Conservation (phyloP, 2,888 invertebrate species). For the Automeris io region DNA sequence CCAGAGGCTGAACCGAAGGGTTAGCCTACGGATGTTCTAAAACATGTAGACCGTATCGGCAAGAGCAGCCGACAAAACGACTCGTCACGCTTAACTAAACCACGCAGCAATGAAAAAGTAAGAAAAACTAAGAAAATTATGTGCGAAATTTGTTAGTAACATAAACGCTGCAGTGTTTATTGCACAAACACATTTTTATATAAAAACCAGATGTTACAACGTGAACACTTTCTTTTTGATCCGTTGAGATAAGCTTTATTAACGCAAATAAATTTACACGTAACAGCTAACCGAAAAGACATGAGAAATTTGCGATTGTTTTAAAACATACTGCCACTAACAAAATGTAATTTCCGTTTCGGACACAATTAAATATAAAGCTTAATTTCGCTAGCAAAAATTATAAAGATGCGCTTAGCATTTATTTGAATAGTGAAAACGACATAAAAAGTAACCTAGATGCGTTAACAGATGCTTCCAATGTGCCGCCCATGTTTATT, state of each 20-base stretch:
- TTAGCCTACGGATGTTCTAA: slow-evolving; percentile 51
- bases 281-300: slow-evolving; percentile 22
- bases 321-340: slow-evolving; percentile 18
- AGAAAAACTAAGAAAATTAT: slow-evolving; percentile 36
- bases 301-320: slow-evolving; percentile 24
- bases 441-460: slow-evolving; percentile 56
- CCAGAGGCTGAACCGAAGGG: slow-evolving; percentile 50
- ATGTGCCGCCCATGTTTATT: slow-evolving; percentile 30
- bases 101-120: slow-evolving; percentile 52
- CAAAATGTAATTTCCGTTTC: slow-evolving; percentile 24
- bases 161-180: slow-evolving; percentile 21
- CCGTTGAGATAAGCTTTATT: slow-evolving; percentile 21
- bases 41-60: slow-evolving; percentile 71
- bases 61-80: slow-evolving; percentile 64
- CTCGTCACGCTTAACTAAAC: slow-evolving; percentile 64
- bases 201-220: slow-evolving; percentile 2
- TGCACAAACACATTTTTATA: slow-evolving; percentile 18
- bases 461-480: slow-evolving; percentile 47
- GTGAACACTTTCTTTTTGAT: slow-evolving; percentile 25
- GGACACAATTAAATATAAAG: slow-evolving; percentile 33
- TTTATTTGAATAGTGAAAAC: slow-evolving; percentile 62
- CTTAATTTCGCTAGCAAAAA: slow-evolving; percentile 26
- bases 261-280: slow-evolving; percentile 21
- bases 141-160: slow-evolving; percentile 39
- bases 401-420: slow-evolving; percentile 26